Evolutionary conservation across 2,888 invertebrate species (phyloP).

Genomic region (Lasioglossum zephyrum): DNA sequence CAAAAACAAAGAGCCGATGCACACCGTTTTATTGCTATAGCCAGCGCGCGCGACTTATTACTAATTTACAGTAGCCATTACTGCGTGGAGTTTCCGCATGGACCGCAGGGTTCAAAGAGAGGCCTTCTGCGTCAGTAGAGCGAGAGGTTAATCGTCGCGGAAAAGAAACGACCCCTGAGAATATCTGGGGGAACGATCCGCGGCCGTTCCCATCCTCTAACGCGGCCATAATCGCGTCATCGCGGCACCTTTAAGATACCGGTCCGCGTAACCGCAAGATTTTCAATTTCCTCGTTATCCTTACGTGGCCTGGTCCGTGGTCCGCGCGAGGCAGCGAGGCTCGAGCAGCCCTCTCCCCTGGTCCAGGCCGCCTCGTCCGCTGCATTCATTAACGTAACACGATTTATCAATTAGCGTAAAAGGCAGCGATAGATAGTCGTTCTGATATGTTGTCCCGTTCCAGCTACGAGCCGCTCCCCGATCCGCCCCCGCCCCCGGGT

Average conservation of each 20-base stretch:
- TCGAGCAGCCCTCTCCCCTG: slow-evolving; percentile 44
- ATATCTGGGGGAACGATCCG: neutral
- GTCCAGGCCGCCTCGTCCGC: slow-evolving; percentile 67
- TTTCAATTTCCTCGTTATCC: slow-evolving; percentile 80
- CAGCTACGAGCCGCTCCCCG: slow-evolving; percentile 53
- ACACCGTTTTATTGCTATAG: neutral
- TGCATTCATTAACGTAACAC: slow-evolving; percentile 84
- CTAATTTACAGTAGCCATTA: neutral
- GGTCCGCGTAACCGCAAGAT: slow-evolving; percentile 71
- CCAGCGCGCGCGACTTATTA: slow-evolving; percentile 1
- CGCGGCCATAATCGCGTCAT: slow-evolving; percentile 54
- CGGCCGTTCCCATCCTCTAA: slow-evolving; percentile 44
- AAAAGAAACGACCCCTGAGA: slow-evolving; percentile 11
- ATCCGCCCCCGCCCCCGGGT: slow-evolving; percentile 7
- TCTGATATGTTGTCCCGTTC: slow-evolving; percentile 80
- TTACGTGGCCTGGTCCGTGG: slow-evolving; percentile 60
- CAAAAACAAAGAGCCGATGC: neutral
- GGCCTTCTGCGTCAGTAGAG: neutral
- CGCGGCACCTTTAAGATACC: slow-evolving; percentile 56
- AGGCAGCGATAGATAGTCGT: slow-evolving; percentile 84
- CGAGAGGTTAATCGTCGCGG: slow-evolving; percentile 16
- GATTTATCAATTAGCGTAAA: slow-evolving; percentile 85
- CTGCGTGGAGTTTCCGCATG: neutral
- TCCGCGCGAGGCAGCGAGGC: slow-evolving; percentile 50
- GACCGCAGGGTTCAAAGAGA: neutral